Evolutionary conservation across 2,113 vertebrate species (phyloP).

Genomic region (Larimichthys crocea): DNA sequence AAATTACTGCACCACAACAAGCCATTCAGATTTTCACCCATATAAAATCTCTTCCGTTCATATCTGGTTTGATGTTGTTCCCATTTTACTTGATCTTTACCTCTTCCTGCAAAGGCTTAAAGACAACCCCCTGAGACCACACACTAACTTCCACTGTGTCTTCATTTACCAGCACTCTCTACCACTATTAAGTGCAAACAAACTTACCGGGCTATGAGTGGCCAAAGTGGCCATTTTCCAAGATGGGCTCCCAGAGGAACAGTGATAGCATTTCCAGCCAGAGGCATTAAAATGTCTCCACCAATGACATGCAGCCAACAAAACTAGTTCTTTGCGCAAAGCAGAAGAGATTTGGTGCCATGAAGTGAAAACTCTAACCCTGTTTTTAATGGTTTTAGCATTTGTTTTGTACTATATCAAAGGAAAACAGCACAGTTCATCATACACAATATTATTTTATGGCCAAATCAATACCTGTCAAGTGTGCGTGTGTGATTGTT

Average conservation of each 20-base stretch:
- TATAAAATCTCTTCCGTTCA: neutral
- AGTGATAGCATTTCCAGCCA: slow-evolving; percentile 28
- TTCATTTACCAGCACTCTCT: slow-evolving; percentile 48
- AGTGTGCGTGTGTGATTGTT: neutral
- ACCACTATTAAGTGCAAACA: slow-evolving; percentile 46
- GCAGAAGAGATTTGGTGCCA: slow-evolving; percentile 18
- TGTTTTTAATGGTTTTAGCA: neutral
- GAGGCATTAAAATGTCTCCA: slow-evolving; percentile 15
- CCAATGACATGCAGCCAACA: slow-evolving; percentile 19
- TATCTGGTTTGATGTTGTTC: slow-evolving; percentile 4
- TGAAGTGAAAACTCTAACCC: slow-evolving; percentile 11
- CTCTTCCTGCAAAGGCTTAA: slow-evolving; percentile 20
- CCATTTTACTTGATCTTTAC: slow-evolving; percentile 20
- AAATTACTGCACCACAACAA: slow-evolving; percentile 13
- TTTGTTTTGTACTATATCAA: slow-evolving; percentile 11
- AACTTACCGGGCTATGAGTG: slow-evolving; percentile 20
- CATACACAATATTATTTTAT: neutral
- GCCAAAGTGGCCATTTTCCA: slow-evolving; percentile 45
- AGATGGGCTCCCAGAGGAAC: slow-evolving; percentile 40
- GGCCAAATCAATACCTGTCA: slow-evolving; percentile 32
- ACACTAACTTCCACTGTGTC: slow-evolving; percentile 22
- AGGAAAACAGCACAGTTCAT: slow-evolving; percentile 4
- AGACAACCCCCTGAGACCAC: slow-evolving; percentile 30
- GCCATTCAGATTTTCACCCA: neutral
- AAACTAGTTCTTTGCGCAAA: neutral